A percentile compares a stretch with the other conserved stretches of the same genome.
Conservation (phyloP, 2,113 vertebrate genomes). For the Epinephelus moara region DNA sequence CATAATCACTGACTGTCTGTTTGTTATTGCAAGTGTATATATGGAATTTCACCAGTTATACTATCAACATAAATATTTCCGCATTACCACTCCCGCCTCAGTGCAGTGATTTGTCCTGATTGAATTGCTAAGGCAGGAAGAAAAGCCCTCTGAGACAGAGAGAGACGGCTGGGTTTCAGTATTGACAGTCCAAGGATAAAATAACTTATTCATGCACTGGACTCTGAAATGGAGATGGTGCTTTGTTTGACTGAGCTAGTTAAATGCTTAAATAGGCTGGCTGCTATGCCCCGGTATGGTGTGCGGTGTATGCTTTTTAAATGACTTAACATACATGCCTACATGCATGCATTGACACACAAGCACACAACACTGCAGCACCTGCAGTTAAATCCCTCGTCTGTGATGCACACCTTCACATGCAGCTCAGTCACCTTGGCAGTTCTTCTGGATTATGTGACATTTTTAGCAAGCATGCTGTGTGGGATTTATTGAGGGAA, state of each 20-base stretch:
- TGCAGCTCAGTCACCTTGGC: conserved; percentile 35
- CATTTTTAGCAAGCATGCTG: neutral
- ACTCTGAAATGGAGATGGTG: conserved; percentile 30
- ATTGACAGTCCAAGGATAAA: conserved; percentile 44
- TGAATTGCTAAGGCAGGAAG: conserved; percentile 12
- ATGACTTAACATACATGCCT: neutral
- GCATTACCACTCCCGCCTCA: neutral
- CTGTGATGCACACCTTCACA: conserved; percentile 26
- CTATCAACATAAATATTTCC: conserved; percentile 2
- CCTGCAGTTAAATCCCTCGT: conserved; percentile 22
- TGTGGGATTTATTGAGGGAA: neutral
- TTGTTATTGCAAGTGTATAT: conserved; percentile 1
- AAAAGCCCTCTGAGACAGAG: conserved; percentile 1
- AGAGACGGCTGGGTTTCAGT: conserved; percentile 12
- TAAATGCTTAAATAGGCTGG: conserved; percentile 20
- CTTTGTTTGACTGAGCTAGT: conserved; percentile 18
- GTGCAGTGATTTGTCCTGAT: conserved; percentile 31
- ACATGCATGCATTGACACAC: neutral
- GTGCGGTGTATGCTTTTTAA: neutral
- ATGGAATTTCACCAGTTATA: neutral
- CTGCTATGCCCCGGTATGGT: neutral
- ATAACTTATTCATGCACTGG: conserved; percentile 48
- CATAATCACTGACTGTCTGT: neutral
- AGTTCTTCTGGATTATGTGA: conserved; percentile 1
- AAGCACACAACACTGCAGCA: neutral